Evolutionary conservation across 2,888 invertebrate genomes (phyloP).

Genomic region (Napeogenes sylphis): DNA sequence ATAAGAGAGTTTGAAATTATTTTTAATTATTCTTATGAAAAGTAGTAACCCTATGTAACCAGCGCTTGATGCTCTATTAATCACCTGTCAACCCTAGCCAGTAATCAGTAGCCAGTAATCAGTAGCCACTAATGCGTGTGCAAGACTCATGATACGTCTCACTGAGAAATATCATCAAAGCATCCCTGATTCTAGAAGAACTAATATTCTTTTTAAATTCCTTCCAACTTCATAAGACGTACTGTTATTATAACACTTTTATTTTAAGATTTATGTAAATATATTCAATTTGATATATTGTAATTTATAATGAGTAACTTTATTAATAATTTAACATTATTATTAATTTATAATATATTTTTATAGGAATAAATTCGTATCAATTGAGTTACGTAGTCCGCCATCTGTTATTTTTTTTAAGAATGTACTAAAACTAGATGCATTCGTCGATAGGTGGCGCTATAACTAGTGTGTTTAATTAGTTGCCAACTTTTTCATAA

Average conservation of each 20-base stretch:
- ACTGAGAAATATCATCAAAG: conserved; percentile 40
- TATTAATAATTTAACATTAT: no score
- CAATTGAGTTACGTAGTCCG: no score
- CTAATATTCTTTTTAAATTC: conserved; percentile 10
- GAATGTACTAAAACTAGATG: not conserved
- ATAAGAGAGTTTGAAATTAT: no score
- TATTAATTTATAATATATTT: no score
- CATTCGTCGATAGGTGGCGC: conserved; percentile 36
- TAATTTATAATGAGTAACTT: no score
- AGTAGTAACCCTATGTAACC: not conserved
- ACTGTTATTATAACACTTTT: not conserved
- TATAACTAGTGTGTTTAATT: conserved; percentile 15
- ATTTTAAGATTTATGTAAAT: not conserved
- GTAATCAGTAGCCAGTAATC: conserved; percentile 18
- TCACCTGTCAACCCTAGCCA: conserved; percentile 31
- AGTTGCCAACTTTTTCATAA: no score
- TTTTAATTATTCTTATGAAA: not conserved
- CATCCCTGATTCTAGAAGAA: not conserved
- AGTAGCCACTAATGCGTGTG: conserved; percentile 33
- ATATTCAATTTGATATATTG: no score
- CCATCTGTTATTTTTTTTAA: conserved; percentile 7
- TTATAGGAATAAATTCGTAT: no score
- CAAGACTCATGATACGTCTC: conserved; percentile 40
- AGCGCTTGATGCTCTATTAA: conserved; percentile 6
- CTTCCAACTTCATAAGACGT: conserved; percentile 10